These are phyloP conservation scores for Megalops atlanticus DNA, from an alignment of 2,113 vertebrate species.

Conservation along the genomic window DNA sequence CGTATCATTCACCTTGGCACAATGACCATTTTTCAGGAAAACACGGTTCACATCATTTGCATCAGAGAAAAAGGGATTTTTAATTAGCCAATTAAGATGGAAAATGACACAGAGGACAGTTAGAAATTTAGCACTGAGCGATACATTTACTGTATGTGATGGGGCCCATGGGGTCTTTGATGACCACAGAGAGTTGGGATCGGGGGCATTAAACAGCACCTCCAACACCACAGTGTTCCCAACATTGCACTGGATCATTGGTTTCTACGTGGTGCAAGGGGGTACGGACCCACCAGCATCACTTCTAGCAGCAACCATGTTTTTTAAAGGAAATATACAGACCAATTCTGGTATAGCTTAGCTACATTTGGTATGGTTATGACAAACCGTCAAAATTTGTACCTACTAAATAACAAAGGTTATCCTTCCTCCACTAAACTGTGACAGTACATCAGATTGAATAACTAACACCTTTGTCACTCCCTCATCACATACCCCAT, in stretches of 20 bases:
- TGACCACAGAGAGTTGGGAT: not conserved
- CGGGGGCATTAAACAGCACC: not conserved
- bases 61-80: not conserved
- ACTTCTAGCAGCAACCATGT: too few relatives aligned
- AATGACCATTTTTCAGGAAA: not conserved
- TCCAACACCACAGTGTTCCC: not conserved
- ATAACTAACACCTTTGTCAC: too few relatives aligned
- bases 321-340: too few relatives aligned
- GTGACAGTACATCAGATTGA: too few relatives aligned
- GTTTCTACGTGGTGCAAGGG: too few relatives aligned
- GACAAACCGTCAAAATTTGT: too few relatives aligned
- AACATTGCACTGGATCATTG: not conserved
- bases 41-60: not conserved
- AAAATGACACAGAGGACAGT: not conserved
- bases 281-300: too few relatives aligned
- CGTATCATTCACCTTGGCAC: not conserved
- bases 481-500: too few relatives aligned
- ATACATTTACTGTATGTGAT: not conserved
- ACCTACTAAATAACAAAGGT: too few relatives aligned
- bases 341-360: too few relatives aligned
- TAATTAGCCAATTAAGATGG: not conserved
- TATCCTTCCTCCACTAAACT: too few relatives aligned
- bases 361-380: too few relatives aligned
- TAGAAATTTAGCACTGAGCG: not conserved
- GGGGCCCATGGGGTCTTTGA: not conserved